Evolutionary conservation across 2,888 invertebrate species (phyloP), one percentile per base, ranked within the genome.

Genomic region (Amorpha juglandis): DNA sequence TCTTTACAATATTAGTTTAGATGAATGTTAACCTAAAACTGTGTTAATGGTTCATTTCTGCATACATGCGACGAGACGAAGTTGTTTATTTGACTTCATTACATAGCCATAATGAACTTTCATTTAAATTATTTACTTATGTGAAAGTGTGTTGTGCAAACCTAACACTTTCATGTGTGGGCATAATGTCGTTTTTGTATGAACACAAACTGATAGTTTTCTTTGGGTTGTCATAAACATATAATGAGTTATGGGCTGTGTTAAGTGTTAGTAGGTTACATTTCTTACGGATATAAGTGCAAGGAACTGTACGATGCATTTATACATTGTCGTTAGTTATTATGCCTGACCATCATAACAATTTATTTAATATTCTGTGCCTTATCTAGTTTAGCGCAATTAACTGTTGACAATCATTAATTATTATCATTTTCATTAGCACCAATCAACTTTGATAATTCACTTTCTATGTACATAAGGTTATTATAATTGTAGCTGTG

Each of bases 111-210:
- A 35, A 42, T 58, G 12, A 42, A 16, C 19, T 58, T 42, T 42
- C 38, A 16, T 33, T 48, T 27, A 33, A 14, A 42, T 42, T 58
- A 58, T 58, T 58, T 42, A 19, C 42, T 38, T 58, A 6, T 19
- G 16, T 19, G 58, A 58, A 58, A 58, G 58, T 42, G 58, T 42
- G 58, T 58, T 58, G 19, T 42, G 42, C 19, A 58, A 16, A 58
- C 11, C 11, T 55, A 42, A 58, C 58, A 42, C 58, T 19, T 58
- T 58, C 42, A 16, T 58, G 42, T 38, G 11, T 38, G 38, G 19
- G 16, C 38, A 12, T 42, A 42, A 19, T 38, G 12, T 42, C 19
- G 58, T 42, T 58, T 55, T 58, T 58, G 42, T 42, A 42, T 58
- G 42, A 9, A 58, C 11, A 38, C 58, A 58, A 42, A 19, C 42